Percentiles rank a stretch among this genome's conserved stretches.
phyloP scores from a whole-genome alignment of 2,888 invertebrate species.

The Melieria picta region DNA sequence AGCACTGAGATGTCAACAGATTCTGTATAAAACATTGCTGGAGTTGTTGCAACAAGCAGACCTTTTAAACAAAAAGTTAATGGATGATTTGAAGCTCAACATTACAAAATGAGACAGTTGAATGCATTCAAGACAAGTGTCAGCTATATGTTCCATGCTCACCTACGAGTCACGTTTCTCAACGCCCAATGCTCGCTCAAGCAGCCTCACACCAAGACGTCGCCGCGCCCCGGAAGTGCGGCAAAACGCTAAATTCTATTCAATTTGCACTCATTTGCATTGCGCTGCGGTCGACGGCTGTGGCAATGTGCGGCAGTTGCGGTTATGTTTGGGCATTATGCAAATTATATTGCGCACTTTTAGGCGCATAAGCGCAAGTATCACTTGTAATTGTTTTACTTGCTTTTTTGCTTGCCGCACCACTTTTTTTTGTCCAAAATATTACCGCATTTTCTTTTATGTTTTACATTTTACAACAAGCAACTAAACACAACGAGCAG shows the following conservation, averaged over 20 bases:
- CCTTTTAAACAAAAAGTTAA: too few relatives aligned
- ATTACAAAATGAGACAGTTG: too few relatives aligned
- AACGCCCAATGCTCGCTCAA: too few relatives aligned
- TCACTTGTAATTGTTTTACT: slow-evolving; percentile 28
- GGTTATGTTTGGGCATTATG: slow-evolving; percentile 49
- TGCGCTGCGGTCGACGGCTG: slow-evolving; percentile 29
- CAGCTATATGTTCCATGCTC: too few relatives aligned
- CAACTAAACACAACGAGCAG: too few relatives aligned
- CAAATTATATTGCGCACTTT: slow-evolving; percentile 57
- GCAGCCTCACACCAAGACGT: neutral
- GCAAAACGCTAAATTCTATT: slow-evolving; percentile 45
- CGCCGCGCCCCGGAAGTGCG: slow-evolving; percentile 5
- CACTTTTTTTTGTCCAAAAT: slow-evolving; percentile 46
- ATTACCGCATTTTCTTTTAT: slow-evolving; percentile 46
- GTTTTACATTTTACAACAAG: slow-evolving; percentile 19
- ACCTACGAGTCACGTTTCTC: too few relatives aligned
- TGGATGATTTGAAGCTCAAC: too few relatives aligned
- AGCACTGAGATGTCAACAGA: too few relatives aligned
- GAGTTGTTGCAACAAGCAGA: too few relatives aligned
- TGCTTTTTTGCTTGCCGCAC: neutral
- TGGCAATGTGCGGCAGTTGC: slow-evolving; percentile 5
- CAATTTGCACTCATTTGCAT: slow-evolving; percentile 60
- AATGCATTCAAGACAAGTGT: too few relatives aligned
- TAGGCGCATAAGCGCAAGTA: slow-evolving; percentile 41
- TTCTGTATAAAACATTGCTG: too few relatives aligned